These are phyloP conservation scores for Cisticola juncidis DNA, from an alignment of 2,113 vertebrate species.

Conservation along the genomic window DNA sequence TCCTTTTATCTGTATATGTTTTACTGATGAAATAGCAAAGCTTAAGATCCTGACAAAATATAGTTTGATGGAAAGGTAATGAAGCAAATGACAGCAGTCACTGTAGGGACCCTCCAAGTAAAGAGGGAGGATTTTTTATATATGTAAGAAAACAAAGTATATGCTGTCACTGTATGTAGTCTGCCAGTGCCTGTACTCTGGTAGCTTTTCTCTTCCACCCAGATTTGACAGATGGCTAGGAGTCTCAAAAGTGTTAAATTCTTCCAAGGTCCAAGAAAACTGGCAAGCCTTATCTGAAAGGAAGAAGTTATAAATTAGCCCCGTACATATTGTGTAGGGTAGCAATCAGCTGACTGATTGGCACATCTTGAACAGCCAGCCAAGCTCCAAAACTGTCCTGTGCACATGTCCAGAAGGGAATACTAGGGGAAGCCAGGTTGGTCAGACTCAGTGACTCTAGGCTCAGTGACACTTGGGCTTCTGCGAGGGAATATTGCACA, in stretches of 20 bases:
- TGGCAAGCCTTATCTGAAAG: not conserved
- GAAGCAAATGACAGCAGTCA: not conserved
- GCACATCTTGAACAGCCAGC: fast-evolving
- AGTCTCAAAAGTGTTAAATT: not conserved
- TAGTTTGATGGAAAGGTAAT: not conserved
- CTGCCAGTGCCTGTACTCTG: not conserved
- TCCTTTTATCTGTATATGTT: not conserved
- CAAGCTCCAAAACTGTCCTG: not conserved
- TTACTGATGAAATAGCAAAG: not conserved
- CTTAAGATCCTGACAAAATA: not conserved
- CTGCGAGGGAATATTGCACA: not conserved
- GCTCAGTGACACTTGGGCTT: not conserved
- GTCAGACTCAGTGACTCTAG: not conserved
- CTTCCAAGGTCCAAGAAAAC: not conserved
- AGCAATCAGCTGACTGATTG: not conserved
- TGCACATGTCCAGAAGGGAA: not conserved
- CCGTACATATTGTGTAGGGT: not conserved
- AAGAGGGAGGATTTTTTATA: fast-evolving
- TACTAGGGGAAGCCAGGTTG: not conserved
- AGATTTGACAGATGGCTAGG: not conserved
- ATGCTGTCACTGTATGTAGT: not conserved
- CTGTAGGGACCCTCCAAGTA: not conserved
- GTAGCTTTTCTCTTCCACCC: not conserved
- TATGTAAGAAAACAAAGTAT: not conserved
- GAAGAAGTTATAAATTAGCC: not conserved